phyloP scores from a whole-genome alignment of 2,113 vertebrate species.

The Oplegnathus fasciatus region DNA sequence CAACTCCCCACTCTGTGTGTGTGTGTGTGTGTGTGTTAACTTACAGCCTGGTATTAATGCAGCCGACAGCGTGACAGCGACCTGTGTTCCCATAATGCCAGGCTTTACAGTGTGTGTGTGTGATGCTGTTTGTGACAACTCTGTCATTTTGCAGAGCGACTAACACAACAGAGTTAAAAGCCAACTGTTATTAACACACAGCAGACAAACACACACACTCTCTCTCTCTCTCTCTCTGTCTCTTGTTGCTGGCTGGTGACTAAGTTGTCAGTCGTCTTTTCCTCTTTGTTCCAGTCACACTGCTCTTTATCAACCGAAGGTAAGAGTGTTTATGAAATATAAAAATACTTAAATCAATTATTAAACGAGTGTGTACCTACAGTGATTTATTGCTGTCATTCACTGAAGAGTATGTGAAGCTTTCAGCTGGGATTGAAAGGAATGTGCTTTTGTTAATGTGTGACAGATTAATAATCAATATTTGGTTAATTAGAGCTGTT shows the following conservation, averaged over 20 bases:
- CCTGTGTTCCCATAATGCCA: slow-evolving; percentile 53
- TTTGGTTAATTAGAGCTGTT: background rate
- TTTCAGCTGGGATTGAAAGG: too few species aligned
- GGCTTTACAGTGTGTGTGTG: slow-evolving; percentile 36
- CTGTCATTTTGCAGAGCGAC: slow-evolving; percentile 39
- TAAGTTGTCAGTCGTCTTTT: slow-evolving; percentile 20
- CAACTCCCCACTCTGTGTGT: background rate
- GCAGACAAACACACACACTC: slow-evolving; percentile 10
- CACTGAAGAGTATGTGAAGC: background rate
- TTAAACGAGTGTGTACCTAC: background rate
- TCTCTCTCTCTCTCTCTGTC: background rate
- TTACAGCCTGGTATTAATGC: slow-evolving; percentile 40
- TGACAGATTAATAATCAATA: too few species aligned
- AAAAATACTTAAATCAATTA: too few species aligned
- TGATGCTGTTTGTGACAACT: slow-evolving; percentile 2
- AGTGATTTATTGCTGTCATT: background rate
- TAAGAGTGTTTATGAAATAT: slow-evolving; percentile 12
- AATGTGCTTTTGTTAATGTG: too few species aligned
- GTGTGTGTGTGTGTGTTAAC: slow-evolving; percentile 20
- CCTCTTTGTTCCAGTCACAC: slow-evolving; percentile 49
- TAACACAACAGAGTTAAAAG: slow-evolving; percentile 37
- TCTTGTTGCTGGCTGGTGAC: slow-evolving; percentile 26
- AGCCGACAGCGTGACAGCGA: background rate
- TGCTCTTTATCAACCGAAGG: slow-evolving; percentile 8
- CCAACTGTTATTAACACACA: slow-evolving; percentile 45